Conservation (phyloP, 2,888 invertebrate genomes). For the Phragmatobia fuliginosa region DNA sequence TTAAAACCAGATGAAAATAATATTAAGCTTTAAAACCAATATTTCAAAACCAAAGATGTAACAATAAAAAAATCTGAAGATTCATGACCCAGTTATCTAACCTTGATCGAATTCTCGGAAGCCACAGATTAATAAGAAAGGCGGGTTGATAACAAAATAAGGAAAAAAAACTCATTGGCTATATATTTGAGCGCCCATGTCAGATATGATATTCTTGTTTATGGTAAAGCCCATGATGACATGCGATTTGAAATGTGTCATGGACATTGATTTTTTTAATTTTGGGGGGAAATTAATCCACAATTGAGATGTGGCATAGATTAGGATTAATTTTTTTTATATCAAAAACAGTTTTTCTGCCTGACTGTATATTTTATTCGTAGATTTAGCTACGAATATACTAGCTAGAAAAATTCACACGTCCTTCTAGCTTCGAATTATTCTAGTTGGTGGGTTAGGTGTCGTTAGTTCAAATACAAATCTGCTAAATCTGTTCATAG, state of each 20-base stretch:
- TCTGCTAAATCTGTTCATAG: not conserved
- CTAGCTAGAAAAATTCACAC: not conserved
- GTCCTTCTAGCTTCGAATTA: not conserved
- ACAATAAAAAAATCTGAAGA: slow-evolving; percentile 13
- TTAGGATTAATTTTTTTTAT: not conserved
- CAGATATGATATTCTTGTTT: slow-evolving; percentile 53
- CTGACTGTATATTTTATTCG: not conserved
- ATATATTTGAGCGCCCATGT: slow-evolving; percentile 36
- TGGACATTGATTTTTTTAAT: slow-evolving; percentile 58
- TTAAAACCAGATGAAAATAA: not conserved
- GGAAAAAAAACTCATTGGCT: slow-evolving; percentile 40
- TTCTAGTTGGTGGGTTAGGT: no score
- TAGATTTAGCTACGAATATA: no score
- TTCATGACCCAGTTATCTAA: slow-evolving; percentile 35
- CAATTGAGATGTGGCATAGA: not conserved
- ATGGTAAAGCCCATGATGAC: slow-evolving; percentile 62
- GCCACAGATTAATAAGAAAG: slow-evolving; percentile 43
- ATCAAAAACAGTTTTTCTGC: no score
- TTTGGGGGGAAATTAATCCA: not conserved
- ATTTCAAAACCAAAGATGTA: not conserved
- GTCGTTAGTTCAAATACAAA: not conserved
- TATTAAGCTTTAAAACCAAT: not conserved
- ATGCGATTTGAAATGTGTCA: slow-evolving; percentile 64
- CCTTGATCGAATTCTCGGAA: slow-evolving; percentile 40
- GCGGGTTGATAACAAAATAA: slow-evolving; percentile 41